phyloP scores from a whole-genome alignment of 2,888 invertebrate species.

The Argyresthia albistria region DNA sequence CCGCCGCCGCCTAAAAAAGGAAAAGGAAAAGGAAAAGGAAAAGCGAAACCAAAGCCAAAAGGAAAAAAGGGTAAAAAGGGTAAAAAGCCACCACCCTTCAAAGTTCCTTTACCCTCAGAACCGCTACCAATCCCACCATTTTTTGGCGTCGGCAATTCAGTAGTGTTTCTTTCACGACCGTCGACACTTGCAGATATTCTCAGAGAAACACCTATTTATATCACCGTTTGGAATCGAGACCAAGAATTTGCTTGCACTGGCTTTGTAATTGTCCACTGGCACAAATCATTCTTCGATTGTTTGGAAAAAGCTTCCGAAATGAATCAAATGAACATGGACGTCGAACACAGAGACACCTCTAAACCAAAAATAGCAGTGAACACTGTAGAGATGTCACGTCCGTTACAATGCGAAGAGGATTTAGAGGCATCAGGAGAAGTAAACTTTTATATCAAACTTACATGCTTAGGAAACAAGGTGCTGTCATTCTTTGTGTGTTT shows the following conservation, averaged over 20 bases:
- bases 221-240: conserved; percentile 62
- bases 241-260: conserved; percentile 53
- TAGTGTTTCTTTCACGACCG: conserved; percentile 56
- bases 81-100: conserved; percentile 19
- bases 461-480: conserved; percentile 52
- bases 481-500: conserved; percentile 48
- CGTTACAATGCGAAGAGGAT: conserved; percentile 57
- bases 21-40: conserved; percentile 26
- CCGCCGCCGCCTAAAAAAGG: conserved; percentile 26
- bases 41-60: conserved; percentile 26
- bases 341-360: conserved; percentile 43
- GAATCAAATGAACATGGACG: conserved; percentile 54
- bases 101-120: conserved; percentile 49
- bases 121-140: conserved; percentile 59
- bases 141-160: conserved; percentile 57
- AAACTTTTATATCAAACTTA: conserved; percentile 45
- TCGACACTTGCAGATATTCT: conserved; percentile 47
- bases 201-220: conserved; percentile 46
- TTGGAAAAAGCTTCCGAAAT: conserved; percentile 38
- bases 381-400: conserved; percentile 43
- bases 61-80: conserved; percentile 23
- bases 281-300: conserved; percentile 47
- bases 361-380: conserved; percentile 50
- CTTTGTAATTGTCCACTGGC: conserved; percentile 49
- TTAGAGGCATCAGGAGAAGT: conserved; percentile 55